phyloP scores from a whole-genome alignment of 2,113 vertebrate species.

The Geococcyx californianus region DNA sequence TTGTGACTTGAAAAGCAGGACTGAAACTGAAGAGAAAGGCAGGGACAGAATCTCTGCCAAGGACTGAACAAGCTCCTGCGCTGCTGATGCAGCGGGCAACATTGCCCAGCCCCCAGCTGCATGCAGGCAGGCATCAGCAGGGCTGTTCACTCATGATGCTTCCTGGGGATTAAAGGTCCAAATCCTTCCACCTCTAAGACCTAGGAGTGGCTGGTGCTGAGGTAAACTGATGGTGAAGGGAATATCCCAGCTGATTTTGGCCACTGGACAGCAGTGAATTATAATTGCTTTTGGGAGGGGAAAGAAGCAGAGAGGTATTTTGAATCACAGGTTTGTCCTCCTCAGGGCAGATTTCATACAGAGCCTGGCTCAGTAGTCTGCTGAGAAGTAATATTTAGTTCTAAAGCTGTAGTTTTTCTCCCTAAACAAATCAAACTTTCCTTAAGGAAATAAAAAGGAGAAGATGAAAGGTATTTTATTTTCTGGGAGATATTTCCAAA shows the following conservation, averaged over 20 bases:
- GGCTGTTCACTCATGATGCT: fast-evolving
- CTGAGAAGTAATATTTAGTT: not conserved
- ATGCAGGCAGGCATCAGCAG: fast-evolving
- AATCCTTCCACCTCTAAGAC: not conserved
- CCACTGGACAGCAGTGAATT: not conserved
- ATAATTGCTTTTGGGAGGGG: not conserved
- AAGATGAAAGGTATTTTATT: slow-evolving; percentile 37
- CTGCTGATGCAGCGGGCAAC: fast-evolving
- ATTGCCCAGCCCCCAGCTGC: not conserved
- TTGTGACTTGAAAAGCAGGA: not conserved
- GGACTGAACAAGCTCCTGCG: fast-evolving
- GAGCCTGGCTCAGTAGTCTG: not conserved
- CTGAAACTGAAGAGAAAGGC: not conserved
- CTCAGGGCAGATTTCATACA: not conserved
- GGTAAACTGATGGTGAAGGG: not conserved
- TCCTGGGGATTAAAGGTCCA: no score
- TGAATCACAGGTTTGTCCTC: not conserved
- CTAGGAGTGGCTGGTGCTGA: not conserved
- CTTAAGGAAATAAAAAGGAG: slow-evolving; percentile 15
- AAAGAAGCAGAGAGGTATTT: not conserved
- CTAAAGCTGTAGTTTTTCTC: not conserved
- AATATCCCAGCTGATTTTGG: not conserved
- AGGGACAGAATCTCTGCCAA: not conserved
- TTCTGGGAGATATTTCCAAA: not conserved
- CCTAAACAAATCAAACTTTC: slow-evolving; percentile 30